These are phyloP conservation scores for Dicroscelio sp. DNA, from an alignment of 2,888 invertebrate species.

Conservation along the genomic window DNA sequence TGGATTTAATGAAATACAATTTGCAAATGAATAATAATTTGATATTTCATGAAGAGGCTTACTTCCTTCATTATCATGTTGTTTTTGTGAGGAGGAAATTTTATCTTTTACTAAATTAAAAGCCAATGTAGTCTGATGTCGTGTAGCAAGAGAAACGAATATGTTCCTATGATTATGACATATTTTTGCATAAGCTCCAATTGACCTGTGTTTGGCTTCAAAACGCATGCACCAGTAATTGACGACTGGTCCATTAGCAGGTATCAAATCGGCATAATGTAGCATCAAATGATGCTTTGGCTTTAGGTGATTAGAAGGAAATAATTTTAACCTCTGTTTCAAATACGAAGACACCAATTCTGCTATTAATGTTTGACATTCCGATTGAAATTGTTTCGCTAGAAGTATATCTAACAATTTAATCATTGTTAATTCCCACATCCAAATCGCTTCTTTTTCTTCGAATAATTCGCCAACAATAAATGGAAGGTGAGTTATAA, in stretches of 20 bases:
- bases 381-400: neutral
- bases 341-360: neutral
- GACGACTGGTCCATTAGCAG: neutral
- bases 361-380: no score
- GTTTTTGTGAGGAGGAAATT: no score
- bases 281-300: conserved; percentile 31
- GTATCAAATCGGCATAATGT: neutral
- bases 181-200: neutral
- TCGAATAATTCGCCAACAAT: conserved; percentile 62
- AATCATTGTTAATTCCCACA: conserved; percentile 47
- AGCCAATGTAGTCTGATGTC: neutral
- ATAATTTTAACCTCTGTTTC: neutral
- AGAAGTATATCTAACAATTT: neutral
- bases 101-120: neutral
- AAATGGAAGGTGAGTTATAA: conserved; percentile 63
- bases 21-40: no score
- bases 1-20: no score
- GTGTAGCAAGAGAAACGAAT: neutral
- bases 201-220: neutral
- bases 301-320: neutral
- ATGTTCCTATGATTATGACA: neutral
- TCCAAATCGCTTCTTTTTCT: conserved; percentile 55
- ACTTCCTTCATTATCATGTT: no score
- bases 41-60: no score
- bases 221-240: conserved; percentile 15